Base-by-base conservation (phyloP, 1,140 invertebrate genomes). In the Apis cerana region DNA sequence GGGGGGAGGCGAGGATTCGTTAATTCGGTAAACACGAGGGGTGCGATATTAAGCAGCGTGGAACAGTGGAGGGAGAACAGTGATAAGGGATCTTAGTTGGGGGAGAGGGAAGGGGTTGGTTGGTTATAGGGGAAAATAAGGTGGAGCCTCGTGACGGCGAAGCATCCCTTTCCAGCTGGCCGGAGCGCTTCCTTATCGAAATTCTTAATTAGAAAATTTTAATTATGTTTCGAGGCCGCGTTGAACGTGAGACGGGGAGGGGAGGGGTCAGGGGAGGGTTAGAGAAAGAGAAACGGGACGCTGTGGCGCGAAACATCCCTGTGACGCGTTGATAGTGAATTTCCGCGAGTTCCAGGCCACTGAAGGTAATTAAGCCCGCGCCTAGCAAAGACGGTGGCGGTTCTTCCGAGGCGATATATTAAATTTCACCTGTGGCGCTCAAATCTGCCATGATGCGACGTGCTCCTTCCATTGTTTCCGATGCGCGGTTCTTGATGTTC, bases 181-280 rank as follows among this genome's bases (percentile, higher is more conserved):
- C 50, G 69, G 54, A 4, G 52, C 70, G 52, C 88, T 91, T 88
- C 91, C 92, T 93, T 93, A 92, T 94, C 92, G 91, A 93, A 94
- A 94, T 93, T 93, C 93, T 94, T 94, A 94, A 94, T 94, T 94
- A 94, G 92, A 93, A 94, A 94, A 94, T 94, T 94, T 94, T 94
- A 94, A 94, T 94, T 93, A 94, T 94, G 93, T 94, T 93, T 93
- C 90, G 92, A 91, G 90, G 87, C 85, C 85, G 78, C 43, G 52
- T 27, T 78, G 48, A 27, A 2, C 43, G 12, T 48, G n/a, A 62
- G 85, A 56, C 72, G 62, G 56, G 69, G 43, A 56, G 64, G 27
- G 17, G 17, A 59, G 64, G 19, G 9, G 0, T 19, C 9, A 2
- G 7, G 68, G 59, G 48, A 21, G 9, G 50, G 52, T 58, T 7